Percentiles rank a stretch among this genome's conserved stretches.
These are phyloP conservation scores for Colinus virginianus DNA, from an alignment of 2,113 vertebrate species.

Conservation along the genomic window DNA sequence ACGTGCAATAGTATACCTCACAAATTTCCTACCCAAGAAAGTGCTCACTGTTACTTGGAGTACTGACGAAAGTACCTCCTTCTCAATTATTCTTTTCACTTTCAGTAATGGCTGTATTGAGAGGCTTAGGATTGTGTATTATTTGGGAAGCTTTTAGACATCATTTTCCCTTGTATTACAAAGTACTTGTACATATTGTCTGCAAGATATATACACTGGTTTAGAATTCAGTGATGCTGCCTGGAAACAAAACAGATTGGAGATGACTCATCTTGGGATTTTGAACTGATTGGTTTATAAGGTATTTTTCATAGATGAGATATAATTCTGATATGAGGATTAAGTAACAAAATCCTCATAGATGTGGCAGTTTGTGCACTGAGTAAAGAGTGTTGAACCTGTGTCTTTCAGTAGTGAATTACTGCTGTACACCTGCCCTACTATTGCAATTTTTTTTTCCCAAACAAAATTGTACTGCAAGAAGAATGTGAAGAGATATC, in stretches of 20 bases:
- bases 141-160: background rate
- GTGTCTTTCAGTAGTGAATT: constrained; percentile 8
- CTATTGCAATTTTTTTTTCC: background rate
- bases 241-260: background rate
- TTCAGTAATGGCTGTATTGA: background rate
- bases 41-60: background rate
- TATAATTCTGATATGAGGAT: background rate
- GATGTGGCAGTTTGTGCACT: background rate
- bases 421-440: background rate
- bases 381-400: background rate
- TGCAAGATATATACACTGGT: background rate
- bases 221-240: background rate
- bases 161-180: background rate
- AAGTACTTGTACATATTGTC: background rate
- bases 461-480: constrained; percentile 32
- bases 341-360: background rate
- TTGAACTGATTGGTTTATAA: background rate
- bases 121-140: background rate
- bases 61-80: background rate
- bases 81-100: background rate
- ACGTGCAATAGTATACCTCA: too few species aligned
- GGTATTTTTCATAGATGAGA: background rate
- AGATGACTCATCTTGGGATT: background rate
- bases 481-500: constrained; percentile 49
- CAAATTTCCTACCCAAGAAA: background rate